These are phyloP conservation scores for Sturnus vulgaris DNA, from an alignment of 2,113 vertebrate species.

Conservation along the genomic window DNA sequence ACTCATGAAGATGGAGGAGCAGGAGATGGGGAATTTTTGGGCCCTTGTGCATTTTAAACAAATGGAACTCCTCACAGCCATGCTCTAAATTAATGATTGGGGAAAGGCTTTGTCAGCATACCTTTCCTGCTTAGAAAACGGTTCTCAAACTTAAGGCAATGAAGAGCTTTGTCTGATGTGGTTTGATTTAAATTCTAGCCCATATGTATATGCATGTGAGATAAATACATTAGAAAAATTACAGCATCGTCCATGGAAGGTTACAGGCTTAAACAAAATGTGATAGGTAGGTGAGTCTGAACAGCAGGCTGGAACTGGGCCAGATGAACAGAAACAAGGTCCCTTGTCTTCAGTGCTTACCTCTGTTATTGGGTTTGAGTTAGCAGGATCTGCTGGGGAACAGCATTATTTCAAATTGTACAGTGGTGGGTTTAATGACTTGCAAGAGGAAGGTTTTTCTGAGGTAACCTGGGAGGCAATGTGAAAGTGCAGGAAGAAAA, in stretches of 20 bases:
- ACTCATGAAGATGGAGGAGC: neutral
- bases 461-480: neutral
- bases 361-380: neutral
- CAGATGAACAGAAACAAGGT: neutral
- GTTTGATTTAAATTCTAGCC: neutral
- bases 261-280: neutral
- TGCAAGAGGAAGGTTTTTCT: neutral
- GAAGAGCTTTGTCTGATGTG: neutral
- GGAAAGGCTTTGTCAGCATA: neutral
- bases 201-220: neutral
- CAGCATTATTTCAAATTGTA: rapidly evolving
- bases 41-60: neutral
- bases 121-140: neutral
- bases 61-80: neutral
- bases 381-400: rapidly evolving
- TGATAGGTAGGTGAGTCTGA: neutral
- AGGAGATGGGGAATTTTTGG: neutral
- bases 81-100: neutral
- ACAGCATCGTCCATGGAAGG: neutral
- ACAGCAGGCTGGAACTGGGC: neutral
- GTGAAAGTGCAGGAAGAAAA: neutral
- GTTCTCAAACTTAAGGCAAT: neutral
- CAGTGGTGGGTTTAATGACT: neutral
- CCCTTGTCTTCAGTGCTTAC: neutral
- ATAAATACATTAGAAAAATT: neutral